Evolutionary conservation across 2,888 invertebrate genomes (phyloP).

Genomic region (Mythimna albipuncta): DNA sequence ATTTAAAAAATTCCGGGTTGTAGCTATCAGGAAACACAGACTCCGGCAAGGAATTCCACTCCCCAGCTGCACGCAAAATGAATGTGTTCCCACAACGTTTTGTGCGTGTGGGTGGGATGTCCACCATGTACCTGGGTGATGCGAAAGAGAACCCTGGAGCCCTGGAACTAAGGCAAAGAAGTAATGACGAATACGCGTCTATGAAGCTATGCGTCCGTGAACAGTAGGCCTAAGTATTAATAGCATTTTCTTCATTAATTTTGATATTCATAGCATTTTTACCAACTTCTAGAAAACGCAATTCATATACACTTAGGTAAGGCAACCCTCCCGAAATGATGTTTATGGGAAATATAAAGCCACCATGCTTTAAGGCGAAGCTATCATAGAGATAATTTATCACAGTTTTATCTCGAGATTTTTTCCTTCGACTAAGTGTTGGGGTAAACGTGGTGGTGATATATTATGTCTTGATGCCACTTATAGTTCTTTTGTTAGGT

Average conservation of each 20-base stretch:
- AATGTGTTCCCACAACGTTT: too few species aligned
- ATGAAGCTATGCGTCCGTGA: too few species aligned
- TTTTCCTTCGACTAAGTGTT: constrained; percentile 71
- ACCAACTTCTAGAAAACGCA: constrained; percentile 13
- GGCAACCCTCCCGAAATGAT: constrained; percentile 46
- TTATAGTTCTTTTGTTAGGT: constrained; percentile 47
- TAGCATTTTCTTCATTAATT: background rate
- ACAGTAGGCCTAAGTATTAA: background rate
- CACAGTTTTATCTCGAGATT: constrained; percentile 82
- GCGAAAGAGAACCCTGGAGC: too few species aligned
- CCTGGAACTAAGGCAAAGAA: too few species aligned
- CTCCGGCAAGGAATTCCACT: too few species aligned
- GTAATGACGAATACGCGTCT: too few species aligned
- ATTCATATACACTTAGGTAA: constrained; percentile 36
- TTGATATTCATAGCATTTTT: background rate
- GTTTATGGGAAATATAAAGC: constrained; percentile 68
- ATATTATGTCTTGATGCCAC: constrained; percentile 64
- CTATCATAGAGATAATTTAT: constrained; percentile 85
- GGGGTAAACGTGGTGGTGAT: constrained; percentile 72
- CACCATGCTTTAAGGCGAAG: constrained; percentile 80
- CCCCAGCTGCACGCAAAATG: too few species aligned
- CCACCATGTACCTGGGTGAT: too few species aligned
- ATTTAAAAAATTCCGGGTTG: too few species aligned
- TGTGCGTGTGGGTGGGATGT: too few species aligned
- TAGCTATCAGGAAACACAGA: too few species aligned